Base-by-base conservation (phyloP, 1,140 invertebrate genomes). In the Halictus rubicundus region DNA sequence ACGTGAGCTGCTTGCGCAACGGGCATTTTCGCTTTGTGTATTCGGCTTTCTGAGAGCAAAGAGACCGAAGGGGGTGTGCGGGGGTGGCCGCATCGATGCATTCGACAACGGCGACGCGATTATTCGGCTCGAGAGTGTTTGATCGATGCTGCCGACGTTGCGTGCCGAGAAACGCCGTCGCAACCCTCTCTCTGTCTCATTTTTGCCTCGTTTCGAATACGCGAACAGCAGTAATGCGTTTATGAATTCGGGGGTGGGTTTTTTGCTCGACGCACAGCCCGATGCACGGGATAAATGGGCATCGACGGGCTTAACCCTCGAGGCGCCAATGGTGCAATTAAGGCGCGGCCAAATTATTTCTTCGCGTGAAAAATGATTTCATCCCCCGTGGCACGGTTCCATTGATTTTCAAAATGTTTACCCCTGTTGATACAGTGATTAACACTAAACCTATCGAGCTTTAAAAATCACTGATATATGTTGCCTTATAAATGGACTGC, bases 1-100 rank as follows among this genome's bases (percentile, higher is more conserved):
- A 87, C 72, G 80, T 83, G 80, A 79, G 73, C 61, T 54, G 79
- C 27, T 77, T 87, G 52, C 60, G 65, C 64, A 83, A 77, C 68
- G 37, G 14, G 21, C 14, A 7, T 37, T 21, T 25, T 12, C 27
- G 66, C 57, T 70, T 77, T 77, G 75, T 77, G 23, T 46, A 52
- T 70, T 49, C 66, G 42, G 16, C 2, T 1, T 46, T 66, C 39
- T 16, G 23, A 12, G 23, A 27, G 49, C 27, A 42, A 23, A 39
- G 39, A 19, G 61, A 65, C 42, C 21, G 27, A 61, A 0, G 14
- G 32, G 46, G 16, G 32, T 32, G 32, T 5, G 32, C 42, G 9
- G 42, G 42, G 42, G 10, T 1, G 10, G 10, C 19, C 9, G 74
- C 65, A 37, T 77, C 75, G 66, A 70, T 77, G 75, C 75, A 39